These are phyloP conservation scores for Pseudochromis fuscus DNA, from an alignment of 2,797 vertebrate genomes.

Conservation along the genomic window DNA sequence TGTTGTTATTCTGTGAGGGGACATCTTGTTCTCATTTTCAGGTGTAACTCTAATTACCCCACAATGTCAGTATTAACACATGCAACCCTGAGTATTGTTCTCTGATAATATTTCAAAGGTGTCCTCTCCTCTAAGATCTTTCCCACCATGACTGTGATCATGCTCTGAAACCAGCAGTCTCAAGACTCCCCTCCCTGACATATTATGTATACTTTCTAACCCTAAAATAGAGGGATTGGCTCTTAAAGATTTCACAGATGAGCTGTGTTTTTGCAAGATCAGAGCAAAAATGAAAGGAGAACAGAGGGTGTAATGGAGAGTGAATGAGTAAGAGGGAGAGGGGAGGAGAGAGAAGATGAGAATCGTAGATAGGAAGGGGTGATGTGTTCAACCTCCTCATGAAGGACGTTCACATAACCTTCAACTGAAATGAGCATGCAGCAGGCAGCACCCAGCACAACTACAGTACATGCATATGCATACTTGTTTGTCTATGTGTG, in stretches of 20 bases:
- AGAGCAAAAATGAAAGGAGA: conserved; percentile 28
- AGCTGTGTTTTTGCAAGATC: conserved; percentile 32
- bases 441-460: conserved; percentile 15
- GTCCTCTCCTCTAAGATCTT: conserved; percentile 11
- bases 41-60: background rate
- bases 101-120: conserved; percentile 26
- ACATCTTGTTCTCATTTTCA: conserved; percentile 27
- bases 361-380: conserved; percentile 29
- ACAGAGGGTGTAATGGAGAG: background rate
- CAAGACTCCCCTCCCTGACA: conserved; percentile 16
- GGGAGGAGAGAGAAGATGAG: conserved; percentile 2
- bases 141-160: background rate
- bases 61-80: conserved; percentile 22
- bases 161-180: conserved; percentile 28
- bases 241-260: conserved; percentile 30
- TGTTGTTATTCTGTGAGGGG: background rate
- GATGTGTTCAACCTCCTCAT: conserved; percentile 36
- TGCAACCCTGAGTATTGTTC: conserved; percentile 15
- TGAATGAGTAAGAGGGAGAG: background rate
- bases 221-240: background rate
- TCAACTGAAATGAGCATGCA: conserved; percentile 50
- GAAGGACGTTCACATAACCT: conserved; percentile 70
- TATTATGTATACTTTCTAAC: conserved; percentile 22
- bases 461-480: conserved; percentile 1
- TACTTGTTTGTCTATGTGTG: conserved; percentile 17